Conservation (phyloP, 2,113 vertebrate genomes). For the Myiozetetes cayanensis region DNA sequence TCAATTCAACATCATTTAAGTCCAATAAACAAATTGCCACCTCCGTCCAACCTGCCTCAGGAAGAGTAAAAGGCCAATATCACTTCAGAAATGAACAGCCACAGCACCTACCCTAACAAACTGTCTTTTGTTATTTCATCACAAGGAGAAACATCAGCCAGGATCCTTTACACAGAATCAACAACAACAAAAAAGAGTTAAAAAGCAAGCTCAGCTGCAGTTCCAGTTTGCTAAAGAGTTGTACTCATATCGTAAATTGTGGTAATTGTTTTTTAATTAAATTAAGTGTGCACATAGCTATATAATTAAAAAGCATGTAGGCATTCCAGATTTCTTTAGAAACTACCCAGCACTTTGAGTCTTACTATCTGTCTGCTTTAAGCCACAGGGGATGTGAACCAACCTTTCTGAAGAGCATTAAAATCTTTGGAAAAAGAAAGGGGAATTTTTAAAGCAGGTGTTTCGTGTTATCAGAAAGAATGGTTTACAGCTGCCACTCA, state of each 20-base stretch:
- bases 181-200: neutral
- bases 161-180: neutral
- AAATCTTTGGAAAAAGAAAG: neutral
- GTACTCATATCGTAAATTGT: neutral
- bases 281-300: neutral
- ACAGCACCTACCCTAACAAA: neutral
- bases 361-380: neutral
- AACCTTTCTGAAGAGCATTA: neutral
- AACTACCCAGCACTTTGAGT: neutral
- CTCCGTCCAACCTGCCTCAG: neutral
- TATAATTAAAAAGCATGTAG: neutral
- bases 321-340: neutral
- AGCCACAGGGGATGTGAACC: neutral
- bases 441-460: neutral
- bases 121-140: neutral
- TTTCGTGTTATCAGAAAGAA: neutral
- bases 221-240: neutral
- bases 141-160: neutral
- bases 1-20: neutral
- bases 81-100: neutral
- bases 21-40: neutral
- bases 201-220: neutral
- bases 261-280: conserved; percentile 36
- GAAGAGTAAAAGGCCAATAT: neutral
- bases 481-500: neutral